Evolutionary conservation across 2,888 invertebrate species (phyloP).

Genomic region (Epinotia ramella): DNA sequence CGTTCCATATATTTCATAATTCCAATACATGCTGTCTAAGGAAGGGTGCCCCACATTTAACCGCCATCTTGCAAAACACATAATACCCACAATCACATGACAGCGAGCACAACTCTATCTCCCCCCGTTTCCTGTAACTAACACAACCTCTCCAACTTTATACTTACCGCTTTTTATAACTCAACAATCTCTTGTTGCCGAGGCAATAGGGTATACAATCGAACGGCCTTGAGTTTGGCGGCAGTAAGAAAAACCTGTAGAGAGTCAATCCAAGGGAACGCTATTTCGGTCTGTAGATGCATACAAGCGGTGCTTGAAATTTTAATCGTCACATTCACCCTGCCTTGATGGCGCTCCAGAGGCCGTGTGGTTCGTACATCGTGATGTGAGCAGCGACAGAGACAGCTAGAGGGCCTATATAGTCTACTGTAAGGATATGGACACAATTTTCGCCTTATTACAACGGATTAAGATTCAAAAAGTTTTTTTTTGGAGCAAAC

Average conservation of each 20-base stretch:
- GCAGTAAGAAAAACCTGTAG: constrained; percentile 58
- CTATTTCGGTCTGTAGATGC: constrained; percentile 78
- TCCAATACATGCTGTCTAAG: no score
- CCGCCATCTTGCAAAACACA: constrained; percentile 63
- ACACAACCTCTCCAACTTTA: constrained; percentile 66
- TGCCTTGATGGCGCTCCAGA: constrained; percentile 74
- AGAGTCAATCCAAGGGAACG: constrained; percentile 74
- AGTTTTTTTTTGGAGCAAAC: no score
- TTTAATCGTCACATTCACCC: constrained; percentile 85
- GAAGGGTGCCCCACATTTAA: constrained; percentile 64
- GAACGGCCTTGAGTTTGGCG: constrained; percentile 50
- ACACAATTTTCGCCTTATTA: not conserved
- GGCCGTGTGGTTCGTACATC: constrained; percentile 53
- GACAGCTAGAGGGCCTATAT: not conserved
- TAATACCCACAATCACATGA: constrained; percentile 70
- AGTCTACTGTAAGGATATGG: not conserved
- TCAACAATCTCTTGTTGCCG: constrained; percentile 52
- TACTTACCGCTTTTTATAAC: constrained; percentile 50
- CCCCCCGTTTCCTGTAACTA: constrained; percentile 80
- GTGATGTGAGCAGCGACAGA: not conserved
- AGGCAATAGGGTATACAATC: constrained; percentile 65
- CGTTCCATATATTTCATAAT: no score
- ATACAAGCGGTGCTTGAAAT: constrained; percentile 81
- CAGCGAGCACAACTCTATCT: constrained; percentile 71
- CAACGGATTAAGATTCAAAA: not conserved